These are phyloP conservation scores for Ambastaia sidthimunki DNA, from an alignment of 2,797 vertebrate species.

Conservation along the genomic window DNA sequence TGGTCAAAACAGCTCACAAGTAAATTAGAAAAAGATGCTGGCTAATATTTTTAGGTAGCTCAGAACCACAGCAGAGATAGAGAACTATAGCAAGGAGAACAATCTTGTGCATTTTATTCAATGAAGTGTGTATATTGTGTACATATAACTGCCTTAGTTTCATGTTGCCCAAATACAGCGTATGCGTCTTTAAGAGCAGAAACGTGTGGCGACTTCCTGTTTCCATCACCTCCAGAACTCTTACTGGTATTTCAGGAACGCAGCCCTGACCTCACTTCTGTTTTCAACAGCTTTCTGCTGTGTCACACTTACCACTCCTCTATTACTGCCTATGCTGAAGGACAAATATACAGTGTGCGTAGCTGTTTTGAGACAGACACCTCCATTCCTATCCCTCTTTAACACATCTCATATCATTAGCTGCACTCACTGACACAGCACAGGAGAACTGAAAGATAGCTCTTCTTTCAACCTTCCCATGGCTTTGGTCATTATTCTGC, in stretches of 20 bases:
- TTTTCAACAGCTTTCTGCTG: conserved; percentile 16
- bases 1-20: neutral
- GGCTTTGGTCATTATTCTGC: neutral
- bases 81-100: no score
- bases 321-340: conserved; percentile 13
- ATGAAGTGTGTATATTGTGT: no score
- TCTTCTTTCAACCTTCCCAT: neutral
- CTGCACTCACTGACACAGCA: conserved; percentile 1
- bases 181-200: conserved; percentile 17
- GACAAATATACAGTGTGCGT: conserved; percentile 10
- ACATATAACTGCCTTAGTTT: neutral
- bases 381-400: conserved; percentile 6
- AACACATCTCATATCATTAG: conserved; percentile 26
- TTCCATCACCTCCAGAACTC: conserved; percentile 36
- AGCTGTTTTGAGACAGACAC: conserved; percentile 23
- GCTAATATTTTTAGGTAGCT: no score
- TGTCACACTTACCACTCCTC: conserved; percentile 28
- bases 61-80: no score
- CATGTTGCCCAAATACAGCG: neutral
- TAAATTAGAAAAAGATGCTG: no score
- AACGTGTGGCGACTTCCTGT: conserved; percentile 45
- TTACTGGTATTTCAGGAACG: conserved; percentile 62
- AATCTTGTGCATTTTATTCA: no score
- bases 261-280: conserved; percentile 2
- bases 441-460: neutral